Base-by-base conservation (phyloP, 2,888 invertebrate genomes). In the Eristalis tenax region DNA sequence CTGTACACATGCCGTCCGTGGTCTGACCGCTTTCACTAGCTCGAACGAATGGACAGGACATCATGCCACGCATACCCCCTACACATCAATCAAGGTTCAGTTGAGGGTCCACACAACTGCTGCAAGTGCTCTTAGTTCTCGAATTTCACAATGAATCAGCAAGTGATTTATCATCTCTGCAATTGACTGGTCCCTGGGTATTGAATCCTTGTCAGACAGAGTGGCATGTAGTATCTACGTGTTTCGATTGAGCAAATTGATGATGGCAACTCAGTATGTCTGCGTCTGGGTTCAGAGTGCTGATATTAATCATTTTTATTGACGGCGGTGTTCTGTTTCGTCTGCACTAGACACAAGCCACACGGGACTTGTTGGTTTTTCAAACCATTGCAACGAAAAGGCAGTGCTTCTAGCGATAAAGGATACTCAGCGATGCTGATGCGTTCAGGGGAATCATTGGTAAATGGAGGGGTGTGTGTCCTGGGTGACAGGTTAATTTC, bases 21-120 rank as follows among this genome's bases (percentile, higher is more conserved):
- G 15, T 63, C 43, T 43, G 18, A 0, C 23, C 61, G 75, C 84
- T 84, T 84, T 84, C 84, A 81, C 84, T 80, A 13, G 43, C n/a
- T 6, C 43, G n/a, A 38, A 2, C 38, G 13, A 38, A 1, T 13
- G 38, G 13, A 1, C 11, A 38, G 38, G 38, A 38, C 8, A 2
- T 2, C 13, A 11, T 13, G 13, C 13, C 13, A 13, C 38, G 38
- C 38, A 10, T 2, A 13, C 38, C 13, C 13, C 38, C 11, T 13
- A 4, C 38, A 2, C 38, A 13, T 38, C 38, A 13, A 10, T 38
- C 32, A 10, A 10, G 0, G 8, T 38, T 38, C 13, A 13, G 13
- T 13, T 13, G 38, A 4, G 13, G 1, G 38, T 38, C 8, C 38
- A 38, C 38, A 13, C 38, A 10, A 38, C n/a, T n/a, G 10, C 8